Conservation (phyloP, 1,140 invertebrate species). For the Microplitis demolitor region DNA sequence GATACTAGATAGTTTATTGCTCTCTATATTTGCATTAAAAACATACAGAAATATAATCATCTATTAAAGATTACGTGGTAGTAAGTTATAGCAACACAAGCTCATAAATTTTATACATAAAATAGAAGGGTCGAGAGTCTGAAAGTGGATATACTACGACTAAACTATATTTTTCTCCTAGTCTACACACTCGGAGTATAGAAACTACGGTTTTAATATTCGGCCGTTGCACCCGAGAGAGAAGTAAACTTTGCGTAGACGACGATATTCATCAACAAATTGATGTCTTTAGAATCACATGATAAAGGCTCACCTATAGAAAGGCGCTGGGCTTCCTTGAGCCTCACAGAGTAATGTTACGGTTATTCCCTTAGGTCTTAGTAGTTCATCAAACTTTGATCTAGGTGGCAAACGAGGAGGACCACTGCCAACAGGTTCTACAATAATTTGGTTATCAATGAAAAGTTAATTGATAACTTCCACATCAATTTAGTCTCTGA, state of each 20-base stretch:
- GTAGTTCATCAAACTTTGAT: conserved; percentile 58
- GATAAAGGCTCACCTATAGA: conserved; percentile 62
- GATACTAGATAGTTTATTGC: not conserved
- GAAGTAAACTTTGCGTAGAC: not conserved
- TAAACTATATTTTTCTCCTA: not conserved
- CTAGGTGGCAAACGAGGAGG: conserved; percentile 65
- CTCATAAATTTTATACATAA: not conserved
- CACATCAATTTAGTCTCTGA: not conserved
- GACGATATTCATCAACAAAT: conserved; percentile 12
- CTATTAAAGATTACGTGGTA: not conserved
- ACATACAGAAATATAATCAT: not conserved
- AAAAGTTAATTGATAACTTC: not conserved
- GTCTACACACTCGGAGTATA: not conserved
- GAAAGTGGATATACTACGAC: not conserved
- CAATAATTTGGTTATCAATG: conserved; percentile 25
- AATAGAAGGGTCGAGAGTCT: not conserved
- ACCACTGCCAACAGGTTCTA: conserved; percentile 67
- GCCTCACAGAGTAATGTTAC: conserved; percentile 68
- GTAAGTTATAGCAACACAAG: not conserved
- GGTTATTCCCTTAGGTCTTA: conserved; percentile 45
- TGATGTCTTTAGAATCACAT: not conserved
- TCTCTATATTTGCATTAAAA: not conserved
- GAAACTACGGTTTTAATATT: conserved; percentile 5
- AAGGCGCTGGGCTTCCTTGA: conserved; percentile 67
- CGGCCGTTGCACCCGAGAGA: conserved; percentile 11